A percentile compares a stretch with the other conserved stretches of the same genome.
Conservation (phyloP, 1,140 invertebrate genomes). For the Magallana gigas region DNA sequence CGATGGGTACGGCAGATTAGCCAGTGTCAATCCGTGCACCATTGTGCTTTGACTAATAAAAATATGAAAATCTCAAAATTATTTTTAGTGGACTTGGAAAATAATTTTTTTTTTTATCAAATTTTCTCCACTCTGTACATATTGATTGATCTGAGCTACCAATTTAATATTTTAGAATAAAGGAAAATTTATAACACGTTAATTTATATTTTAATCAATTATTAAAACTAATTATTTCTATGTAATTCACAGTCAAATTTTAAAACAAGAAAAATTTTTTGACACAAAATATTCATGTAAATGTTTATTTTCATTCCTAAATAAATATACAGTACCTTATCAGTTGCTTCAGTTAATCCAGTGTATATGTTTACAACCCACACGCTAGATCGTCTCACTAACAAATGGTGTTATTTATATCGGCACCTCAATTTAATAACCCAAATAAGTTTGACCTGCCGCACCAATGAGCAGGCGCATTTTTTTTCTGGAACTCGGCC, state of each 20-base stretch:
- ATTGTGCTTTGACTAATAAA: not conserved
- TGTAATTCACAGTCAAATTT: not conserved
- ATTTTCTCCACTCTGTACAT: not conserved
- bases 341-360: not conserved
- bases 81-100: not conserved
- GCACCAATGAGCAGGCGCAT: slow-evolving; percentile 10
- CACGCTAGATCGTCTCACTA: not conserved
- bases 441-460: slow-evolving; percentile 35
- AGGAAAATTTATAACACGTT: not conserved
- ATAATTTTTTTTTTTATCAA: not conserved
- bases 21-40: slow-evolving; percentile 11
- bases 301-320: not conserved
- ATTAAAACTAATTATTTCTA: too few relatives aligned
- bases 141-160: not conserved
- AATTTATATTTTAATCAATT: too few relatives aligned
- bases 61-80: not conserved
- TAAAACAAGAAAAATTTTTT: not conserved
- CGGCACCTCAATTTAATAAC: slow-evolving; percentile 35
- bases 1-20: not conserved
- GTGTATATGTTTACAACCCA: not conserved
- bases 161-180: not conserved
- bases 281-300: not conserved
- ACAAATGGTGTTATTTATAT: slow-evolving; percentile 27
- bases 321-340: not conserved
- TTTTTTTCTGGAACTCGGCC: slow-evolving; percentile 37